Base-by-base conservation (phyloP, 35 echinoderm and acorn worm species). In the Anneissia japonica region DNA sequence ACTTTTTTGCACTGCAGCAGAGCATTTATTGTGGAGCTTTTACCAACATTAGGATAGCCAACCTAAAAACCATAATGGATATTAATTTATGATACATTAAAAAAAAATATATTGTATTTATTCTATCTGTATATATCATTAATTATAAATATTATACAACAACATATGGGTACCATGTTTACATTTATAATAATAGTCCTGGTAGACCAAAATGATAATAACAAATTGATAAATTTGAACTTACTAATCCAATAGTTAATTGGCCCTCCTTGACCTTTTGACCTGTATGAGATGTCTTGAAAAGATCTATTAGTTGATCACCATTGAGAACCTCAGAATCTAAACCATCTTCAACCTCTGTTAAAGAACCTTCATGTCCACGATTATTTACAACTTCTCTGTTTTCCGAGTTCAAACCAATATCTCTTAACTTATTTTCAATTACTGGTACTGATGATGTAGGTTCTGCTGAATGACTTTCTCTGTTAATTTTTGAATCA, bases 11-110 rank as follows among this genome's bases (percentile, higher is more conserved):
- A 80, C 23, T 93, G 91, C 30, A 99, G 74, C 31, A 99, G 38
- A 11, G 96, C 96, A 90, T 99, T 99, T 78, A 99, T 99, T 79
- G 96, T 99, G 0, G 96, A 99, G 40, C 96, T 99, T 73, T 99
- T 99, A 75, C 96, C 96, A 34, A 99, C 96, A 72, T 99, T 99
- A 6, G 96, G 96, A 74, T 99, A 99, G 31, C 96, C 96, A 36
- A 99, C 96, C 96, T 99, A 83, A 31, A 46, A 51, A 37, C 73
- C 29, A 39, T 32, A 87, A 80, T 29, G 31, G 82, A n/a, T n/a
- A n/a, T n/a, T n/a, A n/a, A n/a, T n/a, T n/a, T n/a, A n/a, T n/a
- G n/a, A n/a, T n/a, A n/a, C n/a, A n/a, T n/a, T n/a, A n/a, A n/a
- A n/a, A n/a, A n/a, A n/a, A n/a, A n/a, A n/a, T n/a, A n/a, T n/a